These are phyloP conservation scores for Lasioglossum marginatum DNA, from an alignment of 2,888 invertebrate species.

Conservation along the genomic window DNA sequence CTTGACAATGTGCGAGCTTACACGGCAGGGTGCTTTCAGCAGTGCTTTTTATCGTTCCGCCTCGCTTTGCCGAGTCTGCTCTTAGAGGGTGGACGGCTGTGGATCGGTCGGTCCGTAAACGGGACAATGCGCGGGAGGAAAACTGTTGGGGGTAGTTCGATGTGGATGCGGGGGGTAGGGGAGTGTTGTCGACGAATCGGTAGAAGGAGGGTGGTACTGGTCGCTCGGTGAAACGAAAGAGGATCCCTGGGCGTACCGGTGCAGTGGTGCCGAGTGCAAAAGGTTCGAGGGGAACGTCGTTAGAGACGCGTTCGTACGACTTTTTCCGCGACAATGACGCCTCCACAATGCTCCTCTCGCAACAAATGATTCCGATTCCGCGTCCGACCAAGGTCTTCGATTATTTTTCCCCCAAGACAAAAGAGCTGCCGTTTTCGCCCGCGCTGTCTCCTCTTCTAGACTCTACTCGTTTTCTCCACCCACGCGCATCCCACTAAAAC, in stretches of 20 bases:
- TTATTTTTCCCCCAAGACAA: slow-evolving; percentile 53
- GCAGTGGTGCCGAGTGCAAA: slow-evolving; percentile 51
- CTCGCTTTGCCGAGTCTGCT: slow-evolving; percentile 79
- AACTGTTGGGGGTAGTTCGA: slow-evolving; percentile 11
- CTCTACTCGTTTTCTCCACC: slow-evolving; percentile 20
- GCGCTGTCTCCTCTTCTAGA: slow-evolving; percentile 1
- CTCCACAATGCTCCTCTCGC: slow-evolving; percentile 43
- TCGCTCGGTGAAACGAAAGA: slow-evolving; percentile 66
- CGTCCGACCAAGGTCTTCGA: slow-evolving; percentile 55
- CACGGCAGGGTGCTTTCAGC: slow-evolving; percentile 82
- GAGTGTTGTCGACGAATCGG: not conserved
- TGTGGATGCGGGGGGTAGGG: not conserved
- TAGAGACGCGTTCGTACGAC: slow-evolving; percentile 67
- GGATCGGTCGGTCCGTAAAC: slow-evolving; percentile 63
- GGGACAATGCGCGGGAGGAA: slow-evolving; percentile 58
- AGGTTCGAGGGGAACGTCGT: slow-evolving; percentile 64
- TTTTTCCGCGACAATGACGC: slow-evolving; percentile 63
- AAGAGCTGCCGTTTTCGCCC: slow-evolving; percentile 18
- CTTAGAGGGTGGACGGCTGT: slow-evolving; percentile 45
- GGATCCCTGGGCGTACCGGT: slow-evolving; percentile 56
- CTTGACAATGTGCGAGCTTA: slow-evolving; percentile 83
- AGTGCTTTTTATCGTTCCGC: slow-evolving; percentile 73
- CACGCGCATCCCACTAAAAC: slow-evolving; percentile 2
- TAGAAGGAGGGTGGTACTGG: not conserved
- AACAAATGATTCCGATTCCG: slow-evolving; percentile 58